These are phyloP conservation scores for Vulpes lagopus DNA, from an alignment of 2,113 vertebrate genomes.

Conservation along the genomic window DNA sequence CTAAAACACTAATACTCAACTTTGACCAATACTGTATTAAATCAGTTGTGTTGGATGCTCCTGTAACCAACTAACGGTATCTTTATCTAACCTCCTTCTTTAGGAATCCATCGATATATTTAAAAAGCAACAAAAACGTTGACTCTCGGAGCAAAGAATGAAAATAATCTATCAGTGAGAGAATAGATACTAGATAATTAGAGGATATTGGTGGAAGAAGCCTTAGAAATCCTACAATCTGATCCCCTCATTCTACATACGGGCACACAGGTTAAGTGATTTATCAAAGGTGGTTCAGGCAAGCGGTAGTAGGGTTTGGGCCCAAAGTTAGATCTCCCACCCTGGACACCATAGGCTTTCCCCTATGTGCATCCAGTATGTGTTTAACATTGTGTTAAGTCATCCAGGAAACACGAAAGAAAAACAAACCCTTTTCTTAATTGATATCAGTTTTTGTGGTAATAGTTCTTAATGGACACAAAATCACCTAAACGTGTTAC, in stretches of 20 bases:
- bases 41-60: not conserved
- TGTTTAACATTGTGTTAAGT: not conserved
- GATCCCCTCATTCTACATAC: not conserved
- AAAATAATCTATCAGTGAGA: not conserved
- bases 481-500: not conserved
- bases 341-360: rapidly evolving
- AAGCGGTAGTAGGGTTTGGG: not conserved
- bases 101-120: not conserved
- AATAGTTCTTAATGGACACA: not conserved
- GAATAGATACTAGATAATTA: not conserved
- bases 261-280: not conserved
- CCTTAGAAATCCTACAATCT: not conserved
- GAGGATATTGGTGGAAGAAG: not conserved
- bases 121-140: not conserved
- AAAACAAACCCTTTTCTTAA: not conserved
- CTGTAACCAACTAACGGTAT: not conserved
- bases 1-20: not conserved
- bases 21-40: conserved; percentile 12
- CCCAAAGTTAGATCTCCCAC: not conserved
- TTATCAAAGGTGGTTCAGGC: not conserved
- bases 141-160: not conserved
- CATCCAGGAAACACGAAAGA: not conserved
- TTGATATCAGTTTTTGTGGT: not conserved
- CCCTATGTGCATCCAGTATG: rapidly evolving
- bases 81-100: conserved; percentile 6